Conservation (phyloP, 2,113 vertebrate genomes). For the Myotis davidii region DNA sequence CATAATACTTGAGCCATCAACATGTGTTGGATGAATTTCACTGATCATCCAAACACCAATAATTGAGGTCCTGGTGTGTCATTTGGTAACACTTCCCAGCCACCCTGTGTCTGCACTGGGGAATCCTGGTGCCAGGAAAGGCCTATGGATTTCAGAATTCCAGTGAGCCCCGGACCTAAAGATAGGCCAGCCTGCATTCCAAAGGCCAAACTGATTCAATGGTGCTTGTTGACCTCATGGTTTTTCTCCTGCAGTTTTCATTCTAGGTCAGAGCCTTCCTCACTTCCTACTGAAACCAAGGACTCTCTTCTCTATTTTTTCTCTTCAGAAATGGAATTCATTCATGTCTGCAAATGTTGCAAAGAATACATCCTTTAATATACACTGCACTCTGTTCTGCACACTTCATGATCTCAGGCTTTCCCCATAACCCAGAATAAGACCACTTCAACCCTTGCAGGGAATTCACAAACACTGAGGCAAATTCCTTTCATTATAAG, state of each 20-base stretch:
- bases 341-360: constrained; percentile 28
- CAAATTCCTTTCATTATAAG: constrained; percentile 35
- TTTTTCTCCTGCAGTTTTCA: not conserved
- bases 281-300: not conserved
- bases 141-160: not conserved
- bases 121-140: not conserved
- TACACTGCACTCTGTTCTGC: not conserved
- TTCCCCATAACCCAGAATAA: not conserved
- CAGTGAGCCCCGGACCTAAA: not conserved
- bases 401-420: not conserved
- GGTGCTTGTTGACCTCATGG: not conserved
- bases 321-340: not conserved
- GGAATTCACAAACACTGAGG: constrained; percentile 53
- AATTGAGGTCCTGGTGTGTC: not conserved
- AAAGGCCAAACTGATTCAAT: not conserved
- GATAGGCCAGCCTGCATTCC: not conserved
- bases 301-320: not conserved
- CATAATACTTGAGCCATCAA: not conserved
- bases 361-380: not conserved
- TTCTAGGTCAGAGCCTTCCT: not conserved
- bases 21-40: not conserved
- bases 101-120: not conserved
- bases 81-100: not conserved
- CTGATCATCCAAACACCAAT: not conserved
- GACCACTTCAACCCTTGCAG: not conserved